Percentiles rank a stretch among this genome's conserved stretches.
Conservation (phyloP, 2,113 vertebrate species). For the Phylloscopus whistleri region DNA sequence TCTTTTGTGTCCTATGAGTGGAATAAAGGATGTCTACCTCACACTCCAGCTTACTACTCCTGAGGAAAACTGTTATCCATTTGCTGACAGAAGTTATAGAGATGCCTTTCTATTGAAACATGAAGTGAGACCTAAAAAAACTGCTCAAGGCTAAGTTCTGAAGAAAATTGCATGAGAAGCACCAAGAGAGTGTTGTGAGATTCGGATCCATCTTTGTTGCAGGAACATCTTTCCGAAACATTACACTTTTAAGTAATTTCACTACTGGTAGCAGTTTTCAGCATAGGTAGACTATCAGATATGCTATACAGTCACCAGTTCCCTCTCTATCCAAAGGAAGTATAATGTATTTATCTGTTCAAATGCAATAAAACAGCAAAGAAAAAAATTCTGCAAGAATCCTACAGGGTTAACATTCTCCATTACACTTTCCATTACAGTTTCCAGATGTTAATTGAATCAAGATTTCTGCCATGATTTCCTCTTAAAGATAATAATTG, state of each 20-base stretch:
- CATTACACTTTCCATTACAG: constrained; percentile 20
- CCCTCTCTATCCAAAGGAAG: background rate
- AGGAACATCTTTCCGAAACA: background rate
- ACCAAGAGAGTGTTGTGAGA: background rate
- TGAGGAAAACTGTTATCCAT: background rate
- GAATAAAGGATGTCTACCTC: background rate
- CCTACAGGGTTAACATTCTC: background rate
- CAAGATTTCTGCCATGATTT: constrained; percentile 31
- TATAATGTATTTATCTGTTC: background rate
- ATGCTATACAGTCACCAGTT: background rate
- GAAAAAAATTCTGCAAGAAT: background rate
- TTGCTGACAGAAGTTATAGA: background rate
- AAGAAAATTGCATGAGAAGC: background rate
- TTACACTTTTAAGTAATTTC: background rate
- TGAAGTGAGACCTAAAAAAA: background rate
- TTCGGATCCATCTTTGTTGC: background rate
- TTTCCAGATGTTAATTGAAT: constrained; percentile 60
- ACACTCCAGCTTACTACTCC: background rate
- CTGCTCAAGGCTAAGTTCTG: background rate
- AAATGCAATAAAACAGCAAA: constrained; percentile 12
- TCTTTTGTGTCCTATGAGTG: background rate
- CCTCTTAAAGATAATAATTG: constrained; percentile 54
- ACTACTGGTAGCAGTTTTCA: background rate
- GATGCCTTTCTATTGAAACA: background rate
- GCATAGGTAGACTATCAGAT: background rate